Base-by-base conservation (phyloP, 2,113 vertebrate genomes). In the Larimichthys crocea region DNA sequence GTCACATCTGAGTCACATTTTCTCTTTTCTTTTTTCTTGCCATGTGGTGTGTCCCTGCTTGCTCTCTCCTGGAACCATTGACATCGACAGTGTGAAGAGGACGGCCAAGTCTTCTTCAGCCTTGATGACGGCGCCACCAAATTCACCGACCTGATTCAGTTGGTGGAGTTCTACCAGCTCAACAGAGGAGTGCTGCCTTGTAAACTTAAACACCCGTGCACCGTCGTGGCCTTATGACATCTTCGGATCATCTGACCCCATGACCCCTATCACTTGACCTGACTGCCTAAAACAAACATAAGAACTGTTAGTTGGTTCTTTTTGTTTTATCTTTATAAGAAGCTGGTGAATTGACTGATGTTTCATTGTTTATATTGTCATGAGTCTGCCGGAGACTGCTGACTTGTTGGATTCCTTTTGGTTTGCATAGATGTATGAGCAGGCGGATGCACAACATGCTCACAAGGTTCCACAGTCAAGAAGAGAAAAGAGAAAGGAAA, bases 121-220 rank as follows among this genome's bases (percentile, higher is more conserved):
- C 96, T 99, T 88, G 98, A 99, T 53, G 98, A 99, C 12, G 96
- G 98, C 82, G 96, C 97, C 95, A 99, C 98, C 95, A 99, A 97
- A 95, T 99, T 99, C 94, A 98, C 96, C 3, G 98, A 99, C 95
- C 94, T 99, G 94, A 99, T 99, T 88, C 98, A 99, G 91, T 96
- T 99, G 91, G 98, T 99, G 81, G 98, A 99, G 93, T 99, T 99
- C 91, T 99, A 99, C 95, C 98, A 99, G 95, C 97, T 99, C 89
- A 99, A 99, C 96, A 97, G 96, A 94, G 98, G 98, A 82, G 95
- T 98, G 75, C 95, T 99, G 95, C 98, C 98, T 88, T 99, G 97
- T 95, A 99, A 97, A 94, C 97, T 99, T 88, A 99, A 97, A 94
- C 98, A 99, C 93, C 97, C 98, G 82, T 99, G 98, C 95, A 97